A percentile compares a stretch with the other conserved stretches of the same genome.
These are phyloP conservation scores for Amblyopsis hoosieri DNA, from an alignment of 2,797 vertebrate genomes.

Conservation along the genomic window DNA sequence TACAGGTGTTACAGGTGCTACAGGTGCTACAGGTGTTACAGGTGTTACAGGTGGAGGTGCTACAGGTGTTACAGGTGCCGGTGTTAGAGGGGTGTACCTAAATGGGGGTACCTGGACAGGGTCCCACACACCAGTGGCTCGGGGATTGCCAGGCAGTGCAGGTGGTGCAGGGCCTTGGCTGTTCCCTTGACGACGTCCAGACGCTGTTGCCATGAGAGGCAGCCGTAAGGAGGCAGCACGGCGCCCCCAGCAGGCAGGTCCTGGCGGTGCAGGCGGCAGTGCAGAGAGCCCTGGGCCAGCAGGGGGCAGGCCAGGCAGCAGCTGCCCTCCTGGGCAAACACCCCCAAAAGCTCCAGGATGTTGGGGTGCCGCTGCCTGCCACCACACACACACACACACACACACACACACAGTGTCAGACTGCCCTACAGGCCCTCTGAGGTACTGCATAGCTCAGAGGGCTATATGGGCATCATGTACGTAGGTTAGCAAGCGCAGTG, in stretches of 20 bases:
- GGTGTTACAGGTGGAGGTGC: too few species aligned
- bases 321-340: constrained; percentile 63
- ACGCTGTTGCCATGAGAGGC: constrained; percentile 66
- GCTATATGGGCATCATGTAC: too few species aligned
- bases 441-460: too few species aligned
- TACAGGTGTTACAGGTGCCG: too few species aligned
- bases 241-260: constrained; percentile 35
- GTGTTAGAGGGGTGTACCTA: neutral
- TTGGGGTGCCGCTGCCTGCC: constrained; percentile 72
- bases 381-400: neutral
- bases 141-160: constrained; percentile 58
- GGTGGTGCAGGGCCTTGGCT: constrained; percentile 65
- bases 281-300: constrained; percentile 76
- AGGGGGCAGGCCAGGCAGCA: constrained; percentile 77
- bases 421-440: neutral
- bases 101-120: constrained; percentile 65
- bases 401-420: too few species aligned
- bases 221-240: constrained; percentile 31
- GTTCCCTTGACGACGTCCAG: constrained; percentile 67
- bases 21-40: too few species aligned
- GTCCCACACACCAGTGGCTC: constrained; percentile 70
- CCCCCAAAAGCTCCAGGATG: constrained; percentile 69
- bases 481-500: neutral
- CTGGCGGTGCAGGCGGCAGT: constrained; percentile 64
- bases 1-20: too few species aligned